These are phyloP conservation scores for Microtus montanus DNA, from an alignment of 2,113 vertebrate genomes.

Conservation along the genomic window DNA sequence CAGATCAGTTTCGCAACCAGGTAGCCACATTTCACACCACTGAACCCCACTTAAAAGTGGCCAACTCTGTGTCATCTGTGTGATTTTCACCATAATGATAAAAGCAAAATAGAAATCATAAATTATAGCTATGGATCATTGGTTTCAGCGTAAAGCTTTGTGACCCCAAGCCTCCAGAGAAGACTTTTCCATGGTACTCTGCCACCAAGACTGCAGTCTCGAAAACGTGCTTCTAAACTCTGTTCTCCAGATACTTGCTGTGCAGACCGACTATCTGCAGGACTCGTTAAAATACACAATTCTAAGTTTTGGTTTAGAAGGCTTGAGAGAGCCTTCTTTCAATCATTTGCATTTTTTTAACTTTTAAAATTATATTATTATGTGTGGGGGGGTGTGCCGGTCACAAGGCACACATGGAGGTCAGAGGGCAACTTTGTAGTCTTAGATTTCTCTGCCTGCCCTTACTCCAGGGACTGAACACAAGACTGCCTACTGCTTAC, in stretches of 20 bases:
- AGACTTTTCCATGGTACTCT: not conserved
- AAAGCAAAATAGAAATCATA: not conserved
- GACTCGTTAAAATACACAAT: not conserved
- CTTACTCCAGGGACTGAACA: not conserved
- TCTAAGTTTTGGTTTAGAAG: not conserved
- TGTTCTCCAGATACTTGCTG: not conserved
- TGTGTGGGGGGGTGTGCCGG: not conserved
- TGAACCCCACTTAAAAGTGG: not conserved
- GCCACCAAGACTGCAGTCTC: not conserved
- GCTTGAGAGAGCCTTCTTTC: not conserved
- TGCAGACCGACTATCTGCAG: not conserved
- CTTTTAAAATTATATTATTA: not conserved
- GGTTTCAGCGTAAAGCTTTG: slow-evolving; percentile 13
- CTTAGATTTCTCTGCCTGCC: not conserved
- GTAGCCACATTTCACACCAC: not conserved
- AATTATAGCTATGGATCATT: not conserved
- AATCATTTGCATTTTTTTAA: not conserved
- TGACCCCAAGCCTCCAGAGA: not conserved
- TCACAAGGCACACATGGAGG: not conserved
- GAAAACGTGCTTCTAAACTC: not conserved
- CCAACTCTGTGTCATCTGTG: not conserved
- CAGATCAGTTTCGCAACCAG: slow-evolving; percentile 11
- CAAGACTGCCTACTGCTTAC: not conserved
- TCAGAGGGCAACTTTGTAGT: not conserved
- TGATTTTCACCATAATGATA: not conserved